phyloP scores from a whole-genome alignment of 1,140 invertebrate genomes.

The Pantala flavescens region DNA sequence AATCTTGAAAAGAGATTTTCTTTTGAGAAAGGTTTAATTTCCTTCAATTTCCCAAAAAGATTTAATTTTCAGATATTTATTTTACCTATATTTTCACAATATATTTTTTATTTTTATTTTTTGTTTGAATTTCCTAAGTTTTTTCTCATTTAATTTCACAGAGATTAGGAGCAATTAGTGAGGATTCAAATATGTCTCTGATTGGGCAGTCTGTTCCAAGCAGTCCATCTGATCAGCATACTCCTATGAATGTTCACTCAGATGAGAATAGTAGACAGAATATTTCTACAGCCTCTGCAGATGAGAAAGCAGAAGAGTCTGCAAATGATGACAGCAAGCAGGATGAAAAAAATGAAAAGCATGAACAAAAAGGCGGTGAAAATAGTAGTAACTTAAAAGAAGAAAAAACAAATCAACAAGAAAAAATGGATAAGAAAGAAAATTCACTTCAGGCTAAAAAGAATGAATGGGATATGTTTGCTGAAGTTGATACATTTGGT shows the following conservation, averaged over 20 bases:
- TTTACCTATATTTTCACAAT: too few relatives aligned
- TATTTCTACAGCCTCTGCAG: constrained; percentile 20
- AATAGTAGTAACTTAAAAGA: constrained; percentile 14
- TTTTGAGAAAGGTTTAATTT: too few relatives aligned
- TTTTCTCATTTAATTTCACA: too few relatives aligned
- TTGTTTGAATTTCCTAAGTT: too few relatives aligned
- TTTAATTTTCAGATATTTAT: too few relatives aligned
- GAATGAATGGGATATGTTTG: constrained; percentile 76
- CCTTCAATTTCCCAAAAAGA: too few relatives aligned
- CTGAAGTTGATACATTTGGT: constrained; percentile 76
- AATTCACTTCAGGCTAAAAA: constrained; percentile 25
- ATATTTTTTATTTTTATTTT: too few relatives aligned
- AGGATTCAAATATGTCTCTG: constrained; percentile 45
- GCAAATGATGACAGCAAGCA: constrained; percentile 26
- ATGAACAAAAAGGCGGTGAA: constrained; percentile 28
- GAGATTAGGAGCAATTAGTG: constrained; percentile 49
- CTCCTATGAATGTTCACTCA: constrained; percentile 29
- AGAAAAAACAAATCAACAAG: constrained; percentile 23
- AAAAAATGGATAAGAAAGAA: constrained; percentile 29
- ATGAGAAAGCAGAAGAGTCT: constrained; percentile 22
- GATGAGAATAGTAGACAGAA: constrained; percentile 30
- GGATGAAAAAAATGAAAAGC: constrained; percentile 27
- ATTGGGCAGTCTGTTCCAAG: constrained; percentile 27
- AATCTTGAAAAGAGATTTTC: too few relatives aligned
- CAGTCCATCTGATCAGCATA: constrained; percentile 30